Percentiles rank a stretch among this genome's conserved stretches.
Evolutionary conservation across 2,113 vertebrate genomes (phyloP).

Genomic region (Cyprinodon tularosa): DNA sequence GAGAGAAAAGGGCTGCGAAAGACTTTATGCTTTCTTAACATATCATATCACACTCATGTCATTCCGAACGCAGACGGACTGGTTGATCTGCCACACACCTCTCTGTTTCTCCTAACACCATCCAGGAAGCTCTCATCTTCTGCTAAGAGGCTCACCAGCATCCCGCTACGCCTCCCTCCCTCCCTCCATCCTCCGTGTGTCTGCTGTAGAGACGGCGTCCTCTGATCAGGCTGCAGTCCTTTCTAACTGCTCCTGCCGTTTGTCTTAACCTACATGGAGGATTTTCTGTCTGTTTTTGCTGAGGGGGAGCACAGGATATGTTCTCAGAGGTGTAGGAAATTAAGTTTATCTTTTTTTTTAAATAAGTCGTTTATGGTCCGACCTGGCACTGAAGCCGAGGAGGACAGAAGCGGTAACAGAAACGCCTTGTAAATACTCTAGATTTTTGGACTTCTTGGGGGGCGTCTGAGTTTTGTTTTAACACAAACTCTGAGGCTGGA

Average conservation of each 20-base stretch:
- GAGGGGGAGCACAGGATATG: conserved; percentile 4
- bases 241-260: conserved; percentile 7
- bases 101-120: conserved; percentile 27
- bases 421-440: conserved; percentile 65
- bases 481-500: conserved; percentile 30
- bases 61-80: conserved; percentile 42
- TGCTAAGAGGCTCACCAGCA: conserved; percentile 43
- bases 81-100: conserved; percentile 20
- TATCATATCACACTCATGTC: conserved; percentile 51
- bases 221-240: background rate
- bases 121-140: conserved; percentile 1
- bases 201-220: conserved; percentile 33
- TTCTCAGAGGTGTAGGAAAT: conserved; percentile 22
- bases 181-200: conserved; percentile 16
- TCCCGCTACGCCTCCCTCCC: conserved; percentile 26
- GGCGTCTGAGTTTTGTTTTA: conserved; percentile 28
- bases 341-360: conserved; percentile 17
- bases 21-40: conserved; percentile 29
- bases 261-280: conserved; percentile 19
- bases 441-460: conserved; percentile 53
- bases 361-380: background rate
- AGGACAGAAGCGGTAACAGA: background rate
- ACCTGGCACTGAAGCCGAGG: background rate
- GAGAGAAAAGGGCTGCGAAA: conserved; percentile 34
- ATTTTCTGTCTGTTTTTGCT: conserved; percentile 8